Evolutionary conservation across 2,888 invertebrate genomes (phyloP), one percentile per base, ranked within the genome.

Genomic region (Pollenia angustigena): DNA sequence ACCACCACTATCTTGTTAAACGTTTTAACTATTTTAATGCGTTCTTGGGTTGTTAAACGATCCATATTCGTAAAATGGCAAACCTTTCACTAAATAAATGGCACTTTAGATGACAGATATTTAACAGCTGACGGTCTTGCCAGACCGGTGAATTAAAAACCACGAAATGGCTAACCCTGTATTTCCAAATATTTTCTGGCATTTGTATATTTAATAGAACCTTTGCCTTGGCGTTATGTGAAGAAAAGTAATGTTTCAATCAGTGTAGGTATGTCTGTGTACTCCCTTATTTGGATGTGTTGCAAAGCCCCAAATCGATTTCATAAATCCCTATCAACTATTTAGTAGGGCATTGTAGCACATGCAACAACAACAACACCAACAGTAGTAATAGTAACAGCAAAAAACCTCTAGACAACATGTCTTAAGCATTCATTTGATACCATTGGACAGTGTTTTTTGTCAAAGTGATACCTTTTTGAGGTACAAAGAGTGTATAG

Each of bases 391-490:
- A 32, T 32, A 32, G 32, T 32, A 6, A 32, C 32, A 32, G 6
- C 32, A 32, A 32, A 81, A 71, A 81, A 54, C 14, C 54, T 42
- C 50, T 74, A 52, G 71, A 64, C 23, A 66, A 64, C 23, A 79
- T 69, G 74, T 82, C 72, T 56, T 74, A 46, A 54, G 81, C 64
- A 74, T 78, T 68, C 74, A 82, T 54, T 85, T 82, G 71, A 18
- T 58, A 71, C 64, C 64, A 71, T 42, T 85, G 81, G 42, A 75
- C 58, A 46, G 44, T 56, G 60, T 46, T 68, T 58, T 71, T 79
- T 85, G 76, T 71, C 48, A 68, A 64, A 64, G 54, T 74, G 68
- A 60, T 83, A 78, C 78, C 84, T 84, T 87, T 84, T 80, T 44
- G 10, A 84, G 84, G 11, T 50, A 66, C 56, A 23, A 52, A 74